Evolutionary conservation across 2,888 invertebrate genomes (phyloP).

Genomic region (Drosophila yooni): DNA sequence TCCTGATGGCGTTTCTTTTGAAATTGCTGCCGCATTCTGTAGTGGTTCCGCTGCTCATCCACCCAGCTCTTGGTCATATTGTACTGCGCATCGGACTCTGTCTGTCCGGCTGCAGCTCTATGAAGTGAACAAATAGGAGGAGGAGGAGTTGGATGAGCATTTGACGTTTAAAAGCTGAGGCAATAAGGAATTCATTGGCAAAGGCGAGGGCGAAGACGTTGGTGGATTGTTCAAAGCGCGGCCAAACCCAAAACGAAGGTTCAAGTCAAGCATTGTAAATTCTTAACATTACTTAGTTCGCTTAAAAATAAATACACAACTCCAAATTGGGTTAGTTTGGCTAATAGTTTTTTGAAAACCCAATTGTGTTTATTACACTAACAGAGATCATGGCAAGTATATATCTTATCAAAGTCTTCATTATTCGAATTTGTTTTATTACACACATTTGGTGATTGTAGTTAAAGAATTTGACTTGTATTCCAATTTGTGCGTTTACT

Average conservation of each 20-base stretch:
- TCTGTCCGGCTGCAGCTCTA: constrained; percentile 4
- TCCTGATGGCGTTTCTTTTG: background rate
- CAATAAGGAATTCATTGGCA: constrained; percentile 2
- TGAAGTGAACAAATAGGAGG: constrained; percentile 15
- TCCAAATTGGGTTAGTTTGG: background rate
- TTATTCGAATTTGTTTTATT: background rate
- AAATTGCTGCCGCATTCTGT: background rate
- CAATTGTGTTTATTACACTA: background rate
- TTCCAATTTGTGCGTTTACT: background rate
- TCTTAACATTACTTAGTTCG: background rate
- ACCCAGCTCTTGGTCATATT: constrained; percentile 21
- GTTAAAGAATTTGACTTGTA: background rate
- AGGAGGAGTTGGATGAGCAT: constrained; percentile 19
- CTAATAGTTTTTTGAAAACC: background rate
- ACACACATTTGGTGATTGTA: background rate
- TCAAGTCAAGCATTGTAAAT: background rate
- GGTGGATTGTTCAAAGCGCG: constrained; percentile 2
- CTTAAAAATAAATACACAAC: background rate
- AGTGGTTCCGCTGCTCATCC: constrained; percentile 33
- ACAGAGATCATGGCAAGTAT: background rate
- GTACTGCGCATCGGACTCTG: background rate
- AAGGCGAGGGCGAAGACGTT: constrained; percentile 5
- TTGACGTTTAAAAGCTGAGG: constrained; percentile 7
- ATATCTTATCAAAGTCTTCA: background rate
- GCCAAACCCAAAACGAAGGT: background rate